Evolutionary conservation across 2,888 invertebrate species (phyloP).

Genomic region (Phaedon cochleariae): DNA sequence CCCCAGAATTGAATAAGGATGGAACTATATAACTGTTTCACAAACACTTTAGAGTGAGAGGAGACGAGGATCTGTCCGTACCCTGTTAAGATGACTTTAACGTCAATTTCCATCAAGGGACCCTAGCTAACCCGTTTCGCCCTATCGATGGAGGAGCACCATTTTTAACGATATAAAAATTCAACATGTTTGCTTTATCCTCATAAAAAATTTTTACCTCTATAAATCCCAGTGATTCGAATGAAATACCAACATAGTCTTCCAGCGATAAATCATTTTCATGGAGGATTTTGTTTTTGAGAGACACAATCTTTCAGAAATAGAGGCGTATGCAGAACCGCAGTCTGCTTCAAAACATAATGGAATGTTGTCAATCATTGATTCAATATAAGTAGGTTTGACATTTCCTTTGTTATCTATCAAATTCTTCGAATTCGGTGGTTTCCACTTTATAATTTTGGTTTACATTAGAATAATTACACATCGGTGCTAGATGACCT

Average conservation of each 20-base stretch:
- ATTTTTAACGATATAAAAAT: not conserved
- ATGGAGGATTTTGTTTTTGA: not conserved
- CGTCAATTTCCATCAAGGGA: too few species aligned
- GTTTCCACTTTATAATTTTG: not conserved
- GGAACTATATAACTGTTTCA: too few species aligned
- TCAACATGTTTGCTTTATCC: not conserved
- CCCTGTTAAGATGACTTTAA: too few species aligned
- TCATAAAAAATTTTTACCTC: constrained; percentile 1
- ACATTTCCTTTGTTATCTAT: not conserved
- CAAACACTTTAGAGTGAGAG: too few species aligned
- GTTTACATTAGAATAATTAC: not conserved
- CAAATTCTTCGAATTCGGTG: not conserved
- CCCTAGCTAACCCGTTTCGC: too few species aligned
- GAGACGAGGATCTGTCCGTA: too few species aligned
- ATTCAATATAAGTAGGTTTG: not conserved
- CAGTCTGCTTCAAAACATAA: constrained; percentile 1
- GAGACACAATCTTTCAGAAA: not conserved
- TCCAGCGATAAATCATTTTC: too few species aligned
- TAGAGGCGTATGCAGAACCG: not conserved
- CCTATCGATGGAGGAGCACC: too few species aligned
- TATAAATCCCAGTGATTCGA: not conserved
- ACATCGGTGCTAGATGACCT: constrained; percentile 4
- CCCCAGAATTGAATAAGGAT: too few species aligned
- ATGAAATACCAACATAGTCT: too few species aligned
- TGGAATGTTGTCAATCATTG: not conserved